Evolutionary conservation across 2,113 vertebrate genomes (phyloP).

Genomic region (Xiphophorus hellerii): DNA sequence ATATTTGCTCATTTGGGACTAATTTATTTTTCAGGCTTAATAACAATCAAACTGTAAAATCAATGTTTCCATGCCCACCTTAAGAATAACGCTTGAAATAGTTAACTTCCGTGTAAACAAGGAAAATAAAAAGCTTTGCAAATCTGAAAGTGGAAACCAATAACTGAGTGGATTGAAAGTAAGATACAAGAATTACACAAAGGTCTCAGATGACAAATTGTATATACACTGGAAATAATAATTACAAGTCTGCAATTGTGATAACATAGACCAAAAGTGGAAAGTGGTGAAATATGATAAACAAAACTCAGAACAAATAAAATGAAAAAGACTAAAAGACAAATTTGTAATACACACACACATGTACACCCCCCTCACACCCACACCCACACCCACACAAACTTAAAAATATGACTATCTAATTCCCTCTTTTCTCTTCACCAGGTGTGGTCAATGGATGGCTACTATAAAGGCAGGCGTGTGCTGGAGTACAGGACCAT

Average conservation of each 20-base stretch:
- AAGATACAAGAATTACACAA: neutral
- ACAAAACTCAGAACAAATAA: neutral
- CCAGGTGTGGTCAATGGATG: constrained; percentile 97
- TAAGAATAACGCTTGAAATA: neutral
- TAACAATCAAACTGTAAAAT: neutral
- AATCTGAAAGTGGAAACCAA: neutral
- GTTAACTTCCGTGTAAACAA: neutral
- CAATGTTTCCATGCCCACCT: constrained; percentile 25
- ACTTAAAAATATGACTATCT: neutral
- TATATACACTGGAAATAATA: neutral
- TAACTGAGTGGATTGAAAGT: neutral
- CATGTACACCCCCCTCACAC: no score
- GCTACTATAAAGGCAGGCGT: constrained; percentile 89
- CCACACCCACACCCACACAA: neutral
- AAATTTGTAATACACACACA: neutral
- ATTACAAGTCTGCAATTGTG: neutral
- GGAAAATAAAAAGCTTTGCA: neutral
- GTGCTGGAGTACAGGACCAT: constrained; percentile 91
- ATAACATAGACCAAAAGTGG: neutral
- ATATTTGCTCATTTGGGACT: neutral
- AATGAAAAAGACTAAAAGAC: neutral
- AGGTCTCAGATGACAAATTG: neutral
- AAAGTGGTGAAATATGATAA: neutral
- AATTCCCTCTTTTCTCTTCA: neutral
- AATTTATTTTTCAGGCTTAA: neutral